phyloP scores from a whole-genome alignment of 2,113 vertebrate genomes.

The Mesoclemmys tuberculata region DNA sequence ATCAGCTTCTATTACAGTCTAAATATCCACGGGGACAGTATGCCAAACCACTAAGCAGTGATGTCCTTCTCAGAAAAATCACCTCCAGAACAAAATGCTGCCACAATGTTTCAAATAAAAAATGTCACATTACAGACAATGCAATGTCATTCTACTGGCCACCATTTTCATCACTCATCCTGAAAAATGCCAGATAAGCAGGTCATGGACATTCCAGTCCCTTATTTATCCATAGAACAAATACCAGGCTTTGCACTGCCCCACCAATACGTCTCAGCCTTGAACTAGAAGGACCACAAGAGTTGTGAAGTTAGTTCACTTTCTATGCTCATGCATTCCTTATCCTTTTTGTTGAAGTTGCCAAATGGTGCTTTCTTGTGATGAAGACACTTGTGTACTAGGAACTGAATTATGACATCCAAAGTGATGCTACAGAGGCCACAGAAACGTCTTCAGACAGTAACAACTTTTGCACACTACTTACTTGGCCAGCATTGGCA shows the following conservation, averaged over 20 bases:
- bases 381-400: background rate
- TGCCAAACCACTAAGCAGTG: background rate
- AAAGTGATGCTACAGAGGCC: background rate
- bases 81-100: background rate
- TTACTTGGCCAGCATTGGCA: background rate
- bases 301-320: background rate
- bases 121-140: background rate
- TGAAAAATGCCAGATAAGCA: background rate
- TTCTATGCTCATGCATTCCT: background rate
- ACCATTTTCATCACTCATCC: background rate
- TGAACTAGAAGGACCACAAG: background rate
- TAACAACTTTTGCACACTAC: background rate
- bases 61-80: background rate
- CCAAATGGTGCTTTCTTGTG: background rate
- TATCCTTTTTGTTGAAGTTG: background rate
- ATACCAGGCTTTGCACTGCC: background rate
- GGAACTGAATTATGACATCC: background rate
- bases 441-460: background rate
- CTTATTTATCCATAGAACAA: background rate
- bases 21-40: background rate
- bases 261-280: background rate
- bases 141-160: background rate
- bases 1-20: background rate
- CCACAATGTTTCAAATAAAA: rapidly evolving
- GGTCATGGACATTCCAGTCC: background rate